Evolutionary conservation across 2,797 vertebrate species (phyloP).

Genomic region (Sylvilagus floridanus): DNA sequence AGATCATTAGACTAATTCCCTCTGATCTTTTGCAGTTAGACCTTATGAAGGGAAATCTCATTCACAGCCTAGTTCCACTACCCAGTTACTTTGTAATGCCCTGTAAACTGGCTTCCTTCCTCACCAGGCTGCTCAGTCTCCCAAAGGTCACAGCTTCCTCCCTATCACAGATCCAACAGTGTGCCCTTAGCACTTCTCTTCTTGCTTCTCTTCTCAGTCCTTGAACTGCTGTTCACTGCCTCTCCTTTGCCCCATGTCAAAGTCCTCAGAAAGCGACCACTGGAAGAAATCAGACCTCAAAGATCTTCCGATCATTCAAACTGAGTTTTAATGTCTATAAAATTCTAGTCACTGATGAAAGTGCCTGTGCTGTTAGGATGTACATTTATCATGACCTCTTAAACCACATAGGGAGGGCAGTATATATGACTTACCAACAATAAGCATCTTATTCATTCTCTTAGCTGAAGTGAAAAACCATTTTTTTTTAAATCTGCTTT

Average conservation of each 20-base stretch:
- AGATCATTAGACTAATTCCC: conserved; percentile 17
- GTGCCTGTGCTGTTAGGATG: neutral
- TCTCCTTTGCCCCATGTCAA: neutral
- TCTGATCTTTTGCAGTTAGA: neutral
- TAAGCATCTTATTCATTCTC: neutral
- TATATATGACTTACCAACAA: neutral
- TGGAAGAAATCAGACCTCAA: neutral
- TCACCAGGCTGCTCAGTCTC: neutral
- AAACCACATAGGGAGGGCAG: neutral
- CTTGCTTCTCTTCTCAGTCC: neutral
- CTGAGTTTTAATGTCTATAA: conserved; percentile 43
- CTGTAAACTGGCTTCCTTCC: neutral
- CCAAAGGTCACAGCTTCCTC: neutral
- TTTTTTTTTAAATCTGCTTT: neutral
- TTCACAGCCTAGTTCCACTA: neutral
- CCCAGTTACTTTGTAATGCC: neutral
- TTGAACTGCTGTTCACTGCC: neutral
- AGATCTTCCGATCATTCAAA: conserved; percentile 34
- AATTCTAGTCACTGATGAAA: conserved; percentile 29
- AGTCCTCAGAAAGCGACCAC: neutral
- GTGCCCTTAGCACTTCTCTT: neutral
- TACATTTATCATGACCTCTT: conserved; percentile 3
- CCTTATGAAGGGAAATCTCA: conserved; percentile 5
- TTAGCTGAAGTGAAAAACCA: neutral
- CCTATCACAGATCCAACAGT: neutral